A percentile compares a stretch with the other conserved stretches of the same genome.
These are phyloP conservation scores for Teleopsis dalmanni DNA, from an alignment of 1,140 invertebrate species.

Conservation along the genomic window DNA sequence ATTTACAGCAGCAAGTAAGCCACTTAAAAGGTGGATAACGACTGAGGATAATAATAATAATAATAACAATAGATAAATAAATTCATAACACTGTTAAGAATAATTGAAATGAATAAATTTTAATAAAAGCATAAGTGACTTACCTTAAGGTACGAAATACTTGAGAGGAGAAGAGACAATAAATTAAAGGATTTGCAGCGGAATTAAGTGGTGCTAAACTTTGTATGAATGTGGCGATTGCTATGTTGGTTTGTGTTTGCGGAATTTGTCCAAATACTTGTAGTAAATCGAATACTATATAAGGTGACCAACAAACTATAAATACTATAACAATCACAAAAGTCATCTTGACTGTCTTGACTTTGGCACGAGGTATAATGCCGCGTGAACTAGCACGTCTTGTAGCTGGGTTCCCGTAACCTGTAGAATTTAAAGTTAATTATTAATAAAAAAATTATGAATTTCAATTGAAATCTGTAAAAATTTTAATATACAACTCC, in stretches of 20 bases:
- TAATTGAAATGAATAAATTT: not conserved
- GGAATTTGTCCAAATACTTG: slow-evolving; percentile 84
- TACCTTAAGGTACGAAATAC: slow-evolving; percentile 82
- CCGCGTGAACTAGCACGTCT: slow-evolving; percentile 71
- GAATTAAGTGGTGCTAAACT: slow-evolving; percentile 88
- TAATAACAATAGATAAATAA: not conserved
- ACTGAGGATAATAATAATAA: slow-evolving; percentile 21
- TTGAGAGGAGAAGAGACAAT: slow-evolving; percentile 87
- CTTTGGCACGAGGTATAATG: slow-evolving; percentile 87
- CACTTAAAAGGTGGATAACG: slow-evolving; percentile 46
- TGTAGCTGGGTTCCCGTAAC: slow-evolving; percentile 49
- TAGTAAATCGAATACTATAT: slow-evolving; percentile 86
- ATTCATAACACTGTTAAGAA: not conserved
- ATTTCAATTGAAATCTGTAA: not conserved
- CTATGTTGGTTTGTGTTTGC: slow-evolving; percentile 67
- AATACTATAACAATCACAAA: slow-evolving; percentile 93
- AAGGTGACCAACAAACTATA: slow-evolving; percentile 92
- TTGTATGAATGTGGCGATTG: slow-evolving; percentile 85
- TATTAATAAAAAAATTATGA: not conserved
- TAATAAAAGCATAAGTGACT: slow-evolving; percentile 18
- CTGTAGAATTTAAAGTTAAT: slow-evolving; percentile 28
- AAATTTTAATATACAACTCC: not conserved
- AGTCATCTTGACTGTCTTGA: slow-evolving; percentile 97
- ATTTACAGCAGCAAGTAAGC: slow-evolving; percentile 44
- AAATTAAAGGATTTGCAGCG: slow-evolving; percentile 91